Conservation (phyloP, 2,797 vertebrate species). For the Sebastes itinus region DNA sequence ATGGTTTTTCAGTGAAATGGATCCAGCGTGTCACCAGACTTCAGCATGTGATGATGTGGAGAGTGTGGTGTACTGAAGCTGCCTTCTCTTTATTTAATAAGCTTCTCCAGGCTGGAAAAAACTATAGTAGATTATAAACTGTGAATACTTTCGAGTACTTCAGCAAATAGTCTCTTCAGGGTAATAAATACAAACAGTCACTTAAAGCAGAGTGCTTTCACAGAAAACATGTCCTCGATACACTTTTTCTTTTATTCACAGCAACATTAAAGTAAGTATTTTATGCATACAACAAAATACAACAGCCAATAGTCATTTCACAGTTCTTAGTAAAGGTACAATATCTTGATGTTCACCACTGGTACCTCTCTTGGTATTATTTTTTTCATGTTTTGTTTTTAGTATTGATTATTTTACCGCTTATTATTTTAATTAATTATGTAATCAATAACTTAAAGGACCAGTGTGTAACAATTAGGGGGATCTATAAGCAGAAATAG, state of each 20-base stretch:
- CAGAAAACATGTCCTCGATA: background rate
- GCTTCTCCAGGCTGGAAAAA: background rate
- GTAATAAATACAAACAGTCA: background rate
- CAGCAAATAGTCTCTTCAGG: slow-evolving; percentile 5
- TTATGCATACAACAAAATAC: background rate
- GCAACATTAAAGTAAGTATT: background rate
- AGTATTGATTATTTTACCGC: background rate
- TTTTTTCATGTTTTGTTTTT: background rate
- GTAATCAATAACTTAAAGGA: too few species aligned
- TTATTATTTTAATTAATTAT: too few species aligned
- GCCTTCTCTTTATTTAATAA: slow-evolving; percentile 16
- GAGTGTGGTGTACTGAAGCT: background rate
- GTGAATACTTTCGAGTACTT: background rate
- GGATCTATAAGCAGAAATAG: too few species aligned
- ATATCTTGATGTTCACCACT: background rate
- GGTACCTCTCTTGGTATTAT: background rate
- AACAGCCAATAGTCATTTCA: background rate
- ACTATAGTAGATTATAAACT: slow-evolving; percentile 10
- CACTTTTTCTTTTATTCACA: background rate
- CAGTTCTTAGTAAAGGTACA: background rate
- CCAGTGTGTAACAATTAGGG: too few species aligned
- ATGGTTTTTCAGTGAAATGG: slow-evolving; percentile 6
- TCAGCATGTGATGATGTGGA: slow-evolving; percentile 14
- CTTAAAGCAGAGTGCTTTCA: slow-evolving; percentile 1
- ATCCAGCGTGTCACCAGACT: background rate